A percentile compares a stretch with the other conserved stretches of the same genome.
Conservation (phyloP, 92 coral and sea anemone genomes). For the Actinernus sp. region DNA sequence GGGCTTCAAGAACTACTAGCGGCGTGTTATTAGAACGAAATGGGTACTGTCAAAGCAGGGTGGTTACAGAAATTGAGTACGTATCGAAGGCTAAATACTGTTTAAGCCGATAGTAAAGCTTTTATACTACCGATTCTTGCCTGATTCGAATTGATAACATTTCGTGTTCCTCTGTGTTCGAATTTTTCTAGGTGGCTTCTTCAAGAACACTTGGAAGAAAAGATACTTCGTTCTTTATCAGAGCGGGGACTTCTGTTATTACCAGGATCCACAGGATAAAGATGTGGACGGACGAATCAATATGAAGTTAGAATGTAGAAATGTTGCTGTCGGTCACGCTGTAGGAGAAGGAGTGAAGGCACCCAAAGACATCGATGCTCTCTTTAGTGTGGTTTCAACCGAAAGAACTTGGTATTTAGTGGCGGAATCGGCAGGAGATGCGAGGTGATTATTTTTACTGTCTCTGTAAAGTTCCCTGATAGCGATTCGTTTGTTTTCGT, state of each 20-base stretch:
- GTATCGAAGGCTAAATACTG: background rate
- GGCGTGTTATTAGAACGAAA: background rate
- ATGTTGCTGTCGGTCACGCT: conserved; percentile 73
- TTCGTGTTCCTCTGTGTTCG: background rate
- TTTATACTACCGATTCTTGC: background rate
- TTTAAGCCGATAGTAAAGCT: background rate
- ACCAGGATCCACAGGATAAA: conserved; percentile 83
- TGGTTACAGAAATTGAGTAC: conserved; percentile 90
- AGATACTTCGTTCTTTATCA: conserved; percentile 92
- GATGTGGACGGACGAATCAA: conserved; percentile 88
- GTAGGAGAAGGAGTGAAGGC: conserved; percentile 91
- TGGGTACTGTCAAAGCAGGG: conserved; percentile 96
- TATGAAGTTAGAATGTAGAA: conserved; percentile 83
- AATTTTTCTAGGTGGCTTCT: conserved; percentile 79
- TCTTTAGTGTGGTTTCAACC: conserved; percentile 86
- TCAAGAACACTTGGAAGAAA: conserved; percentile 93
- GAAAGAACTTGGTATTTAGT: conserved; percentile 87
- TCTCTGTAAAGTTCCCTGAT: too few relatives aligned
- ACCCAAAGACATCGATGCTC: conserved; percentile 73
- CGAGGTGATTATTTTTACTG: too few relatives aligned
- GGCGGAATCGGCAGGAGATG: conserved; percentile 90
- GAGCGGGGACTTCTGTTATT: conserved; percentile 95
- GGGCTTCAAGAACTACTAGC: background rate
- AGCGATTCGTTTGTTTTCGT: too few relatives aligned
- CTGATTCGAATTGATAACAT: background rate